Conservation (phyloP, 2,888 invertebrate genomes). For the Anticlea derivata region DNA sequence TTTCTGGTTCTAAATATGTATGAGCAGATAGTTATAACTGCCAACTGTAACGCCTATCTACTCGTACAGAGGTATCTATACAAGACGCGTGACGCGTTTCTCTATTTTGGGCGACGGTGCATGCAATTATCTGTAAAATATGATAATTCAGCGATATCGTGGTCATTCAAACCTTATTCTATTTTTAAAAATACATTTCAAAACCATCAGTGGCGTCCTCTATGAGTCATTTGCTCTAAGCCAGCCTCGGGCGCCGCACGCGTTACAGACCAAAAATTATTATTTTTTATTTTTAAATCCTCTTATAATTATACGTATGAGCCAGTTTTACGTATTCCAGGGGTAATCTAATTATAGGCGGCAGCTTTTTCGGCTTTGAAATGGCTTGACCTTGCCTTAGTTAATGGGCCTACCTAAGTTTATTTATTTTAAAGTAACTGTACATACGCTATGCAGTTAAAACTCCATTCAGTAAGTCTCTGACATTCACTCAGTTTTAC, state of each 20-base stretch:
- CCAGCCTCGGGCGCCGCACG: conserved; percentile 61
- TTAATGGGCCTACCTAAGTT: conserved; percentile 13
- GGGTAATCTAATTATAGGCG: conserved; percentile 68
- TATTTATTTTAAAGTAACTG: conserved; percentile 23
- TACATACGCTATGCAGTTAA: background rate
- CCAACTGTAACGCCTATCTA: no score
- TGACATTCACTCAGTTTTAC: background rate
- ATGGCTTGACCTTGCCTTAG: conserved; percentile 25
- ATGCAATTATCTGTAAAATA: conserved; percentile 10
- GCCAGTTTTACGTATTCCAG: conserved; percentile 71
- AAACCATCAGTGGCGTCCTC: conserved; percentile 24
- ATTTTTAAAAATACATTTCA: conserved; percentile 25
- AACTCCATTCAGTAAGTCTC: background rate
- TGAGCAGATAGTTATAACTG: no score
- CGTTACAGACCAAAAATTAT: conserved; percentile 57
- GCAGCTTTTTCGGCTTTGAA: conserved; percentile 43
- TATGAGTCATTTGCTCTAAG: conserved; percentile 24
- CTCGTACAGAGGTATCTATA: no score
- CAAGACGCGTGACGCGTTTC: no score
- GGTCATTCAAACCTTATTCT: conserved; percentile 12
- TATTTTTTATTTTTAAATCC: conserved; percentile 66
- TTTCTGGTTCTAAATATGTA: no score
- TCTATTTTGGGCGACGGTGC: background rate
- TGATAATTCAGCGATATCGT: conserved; percentile 7
- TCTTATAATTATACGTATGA: conserved; percentile 74